Evolutionary conservation across 2,113 vertebrate genomes (phyloP), one percentile per base, ranked within the genome.

Genomic region (Myotis brandtii): DNA sequence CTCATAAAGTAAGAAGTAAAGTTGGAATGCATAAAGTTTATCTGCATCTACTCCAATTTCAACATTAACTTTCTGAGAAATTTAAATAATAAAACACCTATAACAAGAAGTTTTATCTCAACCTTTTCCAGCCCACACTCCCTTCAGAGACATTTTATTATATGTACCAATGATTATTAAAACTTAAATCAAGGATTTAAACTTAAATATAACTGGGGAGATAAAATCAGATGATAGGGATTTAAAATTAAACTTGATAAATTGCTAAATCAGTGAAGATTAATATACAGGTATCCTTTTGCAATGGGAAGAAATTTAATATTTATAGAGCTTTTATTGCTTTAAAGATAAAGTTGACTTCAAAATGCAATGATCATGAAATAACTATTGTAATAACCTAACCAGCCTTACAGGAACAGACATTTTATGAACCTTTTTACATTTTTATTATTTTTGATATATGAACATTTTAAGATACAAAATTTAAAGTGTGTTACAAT

Each of bases 211-310:
- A 67, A 94, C 11, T 5, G 20, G 32, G 20, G 80, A 34, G 37
- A 95, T 96, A 97, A 87, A 73, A 23, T 76, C 40, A 96, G 76
- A 0, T 82, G 11, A 82, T 94, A 86, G 0, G 30, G 12, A 50
- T 50, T 95, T 95, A 95, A 95, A 76, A 89, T 91, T 92, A 92
- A 96, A 97, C 62, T 94, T 93, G 94, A 96, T 30, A 95, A 96
- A 92, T 0, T 43, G 5, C 12, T 46, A 97, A 94, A 40, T 94
- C 37, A 96, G 13, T 92, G 73, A 97, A 94, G 32, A 3, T 62
- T 77, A n/a, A 62, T 37, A 77, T 27, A 18, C 8, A 86, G 21
- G 48, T 48, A 8, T 8, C 1, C 92, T 95, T 97, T 85, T 92
- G 30, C 70, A 97, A 80, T 18, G 37, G n/a, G 4, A 9, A 66